Percentiles rank a stretch among this genome's conserved stretches.
Evolutionary conservation across 1,140 invertebrate genomes (phyloP).

Genomic region (Bombus consobrinus): DNA sequence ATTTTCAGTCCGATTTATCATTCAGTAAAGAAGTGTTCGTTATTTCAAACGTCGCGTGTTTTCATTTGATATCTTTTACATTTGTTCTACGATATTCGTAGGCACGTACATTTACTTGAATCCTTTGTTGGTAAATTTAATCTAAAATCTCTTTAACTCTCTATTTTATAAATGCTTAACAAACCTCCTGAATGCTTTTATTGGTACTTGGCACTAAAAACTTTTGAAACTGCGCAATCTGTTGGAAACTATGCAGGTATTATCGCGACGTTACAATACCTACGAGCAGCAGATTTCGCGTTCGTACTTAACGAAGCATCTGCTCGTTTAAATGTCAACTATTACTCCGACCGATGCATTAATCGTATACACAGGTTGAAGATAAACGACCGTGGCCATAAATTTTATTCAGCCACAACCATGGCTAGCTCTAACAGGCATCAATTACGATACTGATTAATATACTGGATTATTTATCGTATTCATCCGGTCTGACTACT

Average conservation of each 20-base stretch:
- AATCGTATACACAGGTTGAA: neutral
- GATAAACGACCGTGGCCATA: slow-evolving; percentile 27
- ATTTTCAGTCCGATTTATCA: neutral
- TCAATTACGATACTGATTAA: slow-evolving; percentile 52
- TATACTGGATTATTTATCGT: slow-evolving; percentile 49
- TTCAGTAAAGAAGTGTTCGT: neutral
- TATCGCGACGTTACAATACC: neutral
- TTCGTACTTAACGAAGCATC: neutral
- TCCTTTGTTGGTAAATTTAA: neutral
- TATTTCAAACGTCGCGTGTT: neutral
- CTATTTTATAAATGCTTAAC: no score
- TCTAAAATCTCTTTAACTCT: neutral
- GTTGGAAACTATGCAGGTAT: neutral
- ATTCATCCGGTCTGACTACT: slow-evolving; percentile 14
- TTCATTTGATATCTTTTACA: neutral
- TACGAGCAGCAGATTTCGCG: neutral
- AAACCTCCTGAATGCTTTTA: neutral
- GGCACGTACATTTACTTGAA: neutral
- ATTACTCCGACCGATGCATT: neutral
- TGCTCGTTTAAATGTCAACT: neutral
- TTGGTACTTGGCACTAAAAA: neutral
- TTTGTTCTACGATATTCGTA: no score
- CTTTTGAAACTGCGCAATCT: neutral
- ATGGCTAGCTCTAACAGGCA: slow-evolving; percentile 35
- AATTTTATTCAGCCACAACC: slow-evolving; percentile 28